Conservation (phyloP, 2,797 vertebrate species). For the Malurus splendens region DNA sequence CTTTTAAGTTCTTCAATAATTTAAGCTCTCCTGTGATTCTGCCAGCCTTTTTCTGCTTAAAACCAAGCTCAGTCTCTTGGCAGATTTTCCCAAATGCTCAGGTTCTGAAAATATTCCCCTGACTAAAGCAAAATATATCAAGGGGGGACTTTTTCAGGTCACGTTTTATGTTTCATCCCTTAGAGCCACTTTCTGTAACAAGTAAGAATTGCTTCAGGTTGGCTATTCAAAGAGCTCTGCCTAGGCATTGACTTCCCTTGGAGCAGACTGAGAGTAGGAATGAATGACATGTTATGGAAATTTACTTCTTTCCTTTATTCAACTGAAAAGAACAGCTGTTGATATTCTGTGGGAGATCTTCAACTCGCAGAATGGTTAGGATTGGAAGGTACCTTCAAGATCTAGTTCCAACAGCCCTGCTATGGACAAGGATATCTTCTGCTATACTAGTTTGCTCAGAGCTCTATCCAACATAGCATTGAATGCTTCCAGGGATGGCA, state of each 20-base stretch:
- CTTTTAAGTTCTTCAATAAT: constrained; percentile 38
- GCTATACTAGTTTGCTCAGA: background rate
- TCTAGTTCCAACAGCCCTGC: background rate
- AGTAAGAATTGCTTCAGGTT: background rate
- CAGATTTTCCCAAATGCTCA: background rate
- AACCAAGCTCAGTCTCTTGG: constrained; percentile 4
- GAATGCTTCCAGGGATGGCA: background rate
- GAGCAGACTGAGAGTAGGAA: background rate
- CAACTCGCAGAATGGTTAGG: background rate
- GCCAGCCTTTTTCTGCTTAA: constrained; percentile 21
- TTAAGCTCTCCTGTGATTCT: constrained; percentile 31
- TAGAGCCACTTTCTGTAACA: background rate
- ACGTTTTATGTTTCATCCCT: background rate
- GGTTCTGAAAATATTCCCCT: constrained; percentile 30
- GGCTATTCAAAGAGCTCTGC: background rate
- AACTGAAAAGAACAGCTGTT: background rate
- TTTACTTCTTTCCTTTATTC: background rate
- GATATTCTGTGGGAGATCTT: background rate
- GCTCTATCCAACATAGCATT: background rate
- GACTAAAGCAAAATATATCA: background rate
- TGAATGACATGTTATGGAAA: background rate
- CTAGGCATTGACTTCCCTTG: background rate
- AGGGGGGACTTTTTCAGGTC: background rate
- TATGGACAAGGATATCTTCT: background rate
- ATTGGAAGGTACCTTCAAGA: background rate